These are phyloP conservation scores for Ceuthmochares aereus DNA, from an alignment of 2,113 vertebrate genomes.

Conservation along the genomic window DNA sequence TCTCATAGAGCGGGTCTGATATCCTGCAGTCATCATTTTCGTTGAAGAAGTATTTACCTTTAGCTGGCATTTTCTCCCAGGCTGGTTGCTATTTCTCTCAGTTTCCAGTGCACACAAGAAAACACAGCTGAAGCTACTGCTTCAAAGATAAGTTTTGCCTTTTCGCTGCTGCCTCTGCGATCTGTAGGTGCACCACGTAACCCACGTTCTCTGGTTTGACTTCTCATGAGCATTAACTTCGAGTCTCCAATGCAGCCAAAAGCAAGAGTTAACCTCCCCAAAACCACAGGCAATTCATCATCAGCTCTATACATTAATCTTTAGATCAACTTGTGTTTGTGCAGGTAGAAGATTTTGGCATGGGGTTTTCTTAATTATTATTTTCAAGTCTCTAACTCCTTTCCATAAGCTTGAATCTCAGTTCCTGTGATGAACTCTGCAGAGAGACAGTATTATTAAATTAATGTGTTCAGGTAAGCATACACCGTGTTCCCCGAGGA, in stretches of 20 bases:
- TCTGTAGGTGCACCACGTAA: background rate
- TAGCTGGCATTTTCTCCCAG: constrained; percentile 88
- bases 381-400: background rate
- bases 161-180: background rate
- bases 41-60: constrained; percentile 93
- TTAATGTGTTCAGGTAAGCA: background rate
- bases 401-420: background rate
- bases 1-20: constrained; percentile 86
- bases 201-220: background rate
- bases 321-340: background rate
- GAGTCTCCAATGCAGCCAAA: background rate
- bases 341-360: background rate
- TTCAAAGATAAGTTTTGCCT: background rate
- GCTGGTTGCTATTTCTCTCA: background rate
- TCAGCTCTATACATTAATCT: background rate
- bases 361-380: background rate
- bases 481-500: background rate
- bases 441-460: background rate
- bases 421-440: background rate
- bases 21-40: constrained; percentile 84
- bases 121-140: background rate
- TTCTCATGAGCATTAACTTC: constrained; percentile 49
- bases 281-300: constrained; percentile 39
- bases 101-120: background rate
- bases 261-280: constrained; percentile 14